Evolutionary conservation across 1,140 invertebrate genomes (phyloP).

Genomic region (Temnothorax curvispinosus): DNA sequence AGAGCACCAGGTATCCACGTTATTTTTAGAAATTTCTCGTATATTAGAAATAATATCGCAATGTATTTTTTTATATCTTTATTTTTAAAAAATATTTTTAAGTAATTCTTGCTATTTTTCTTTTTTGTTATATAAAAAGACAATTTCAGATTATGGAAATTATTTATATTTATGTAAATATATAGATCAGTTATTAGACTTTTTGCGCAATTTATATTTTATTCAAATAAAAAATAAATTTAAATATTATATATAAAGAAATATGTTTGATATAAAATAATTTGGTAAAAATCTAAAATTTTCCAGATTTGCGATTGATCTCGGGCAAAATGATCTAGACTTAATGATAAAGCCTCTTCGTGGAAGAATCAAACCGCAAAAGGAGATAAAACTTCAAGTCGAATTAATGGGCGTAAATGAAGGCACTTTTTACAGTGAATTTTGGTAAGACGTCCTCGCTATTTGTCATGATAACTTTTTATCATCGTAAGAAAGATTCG

Average conservation of each 20-base stretch:
- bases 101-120: neutral
- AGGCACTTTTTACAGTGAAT: slow-evolving; percentile 75
- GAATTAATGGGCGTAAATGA: slow-evolving; percentile 71
- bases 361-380: slow-evolving; percentile 72
- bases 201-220: neutral
- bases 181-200: neutral
- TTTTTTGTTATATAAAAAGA: neutral
- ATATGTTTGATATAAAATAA: neutral
- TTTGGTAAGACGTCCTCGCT: slow-evolving; percentile 74
- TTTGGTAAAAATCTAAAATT: neutral
- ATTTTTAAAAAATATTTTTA: neutral
- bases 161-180: slow-evolving; percentile 3
- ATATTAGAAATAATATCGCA: neutral
- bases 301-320: slow-evolving; percentile 76
- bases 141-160: neutral
- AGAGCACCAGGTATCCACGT: slow-evolving; percentile 69
- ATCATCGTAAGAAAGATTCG: slow-evolving; percentile 2
- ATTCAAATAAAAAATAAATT: neutral
- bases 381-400: slow-evolving; percentile 64
- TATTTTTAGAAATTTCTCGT: neutral
- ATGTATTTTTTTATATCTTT: neutral
- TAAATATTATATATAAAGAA: neutral
- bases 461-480: neutral
- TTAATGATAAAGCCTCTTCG: slow-evolving; percentile 74
- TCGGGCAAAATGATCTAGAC: slow-evolving; percentile 72